Conservation (phyloP, 2,888 invertebrate genomes). For the Aquatica leii region DNA sequence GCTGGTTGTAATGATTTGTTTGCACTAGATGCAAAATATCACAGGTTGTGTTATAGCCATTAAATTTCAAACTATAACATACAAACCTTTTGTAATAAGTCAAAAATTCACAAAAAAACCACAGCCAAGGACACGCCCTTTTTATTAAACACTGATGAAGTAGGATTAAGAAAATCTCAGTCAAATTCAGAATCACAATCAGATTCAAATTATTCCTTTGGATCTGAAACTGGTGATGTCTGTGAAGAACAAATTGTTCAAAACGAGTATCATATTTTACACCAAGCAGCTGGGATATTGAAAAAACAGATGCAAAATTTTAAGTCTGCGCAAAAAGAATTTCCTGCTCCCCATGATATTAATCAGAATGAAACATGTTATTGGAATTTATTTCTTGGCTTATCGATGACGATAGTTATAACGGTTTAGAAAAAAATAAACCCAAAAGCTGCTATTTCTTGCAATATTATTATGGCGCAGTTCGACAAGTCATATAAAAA, state of each 20-base stretch:
- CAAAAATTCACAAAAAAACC: neutral
- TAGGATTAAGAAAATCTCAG: neutral
- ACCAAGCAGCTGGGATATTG: neutral
- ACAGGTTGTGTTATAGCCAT: neutral
- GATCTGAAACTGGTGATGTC: neutral
- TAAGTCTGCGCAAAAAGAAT: constrained; percentile 4
- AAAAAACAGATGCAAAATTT: neutral
- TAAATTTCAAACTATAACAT: neutral
- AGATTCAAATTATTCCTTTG: neutral
- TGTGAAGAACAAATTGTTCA: neutral
- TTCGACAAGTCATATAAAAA: constrained; percentile 18
- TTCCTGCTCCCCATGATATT: constrained; percentile 21
- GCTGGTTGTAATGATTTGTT: neutral
- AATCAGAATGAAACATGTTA: constrained; percentile 19
- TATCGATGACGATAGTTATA: constrained; percentile 11
- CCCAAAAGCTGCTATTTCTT: constrained; percentile 22
- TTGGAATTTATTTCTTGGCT: constrained; percentile 19
- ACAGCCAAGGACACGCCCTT: neutral
- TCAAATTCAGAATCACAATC: neutral
- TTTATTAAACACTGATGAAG: neutral
- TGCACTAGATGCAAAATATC: constrained; percentile 1
- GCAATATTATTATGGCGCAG: constrained; percentile 33
- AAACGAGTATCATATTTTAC: constrained; percentile 43
- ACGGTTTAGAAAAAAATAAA: neutral
- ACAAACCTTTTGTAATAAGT: neutral